Percentiles rank a stretch among this genome's conserved stretches.
Conservation (phyloP, 2,888 invertebrate genomes). For the Pasiphila rectangulata region DNA sequence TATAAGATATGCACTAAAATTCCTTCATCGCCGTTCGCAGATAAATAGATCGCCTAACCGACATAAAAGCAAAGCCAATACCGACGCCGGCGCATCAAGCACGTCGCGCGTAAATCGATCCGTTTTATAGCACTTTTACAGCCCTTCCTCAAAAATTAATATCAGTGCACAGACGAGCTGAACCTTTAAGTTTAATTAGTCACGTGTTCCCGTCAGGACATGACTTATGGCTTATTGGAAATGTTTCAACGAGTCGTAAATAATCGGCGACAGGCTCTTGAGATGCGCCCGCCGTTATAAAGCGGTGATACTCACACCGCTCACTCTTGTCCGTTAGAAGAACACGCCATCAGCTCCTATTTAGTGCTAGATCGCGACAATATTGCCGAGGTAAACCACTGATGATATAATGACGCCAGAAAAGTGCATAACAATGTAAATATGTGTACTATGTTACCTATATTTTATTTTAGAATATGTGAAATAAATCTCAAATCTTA, state of each 20-base stretch:
- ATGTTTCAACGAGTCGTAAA: constrained; percentile 30
- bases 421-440: no score
- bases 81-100: constrained; percentile 3
- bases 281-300: not conserved
- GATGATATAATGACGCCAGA: no score
- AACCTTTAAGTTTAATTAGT: constrained; percentile 61
- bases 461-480: no score
- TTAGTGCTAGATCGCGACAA: no score
- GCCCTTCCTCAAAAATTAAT: constrained; percentile 54
- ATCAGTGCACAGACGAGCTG: constrained; percentile 43
- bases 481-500: no score
- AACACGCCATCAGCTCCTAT: no score
- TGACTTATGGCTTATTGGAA: constrained; percentile 66
- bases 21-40: no score
- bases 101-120: constrained; percentile 44
- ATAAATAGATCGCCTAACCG: not conserved
- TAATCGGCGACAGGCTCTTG: constrained; percentile 3
- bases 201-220: constrained; percentile 50
- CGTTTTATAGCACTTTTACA: constrained; percentile 48
- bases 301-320: no score
- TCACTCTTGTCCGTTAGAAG: no score
- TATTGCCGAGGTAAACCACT: no score
- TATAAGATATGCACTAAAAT: no score
- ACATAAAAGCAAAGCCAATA: not conserved
- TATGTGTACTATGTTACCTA: no score